Evolutionary conservation across 30 jellyfish, hydroid and myxozoan species (phyloP), one percentile per base, ranked within the genome.

Genomic region (Nemopilema nomurai): DNA sequence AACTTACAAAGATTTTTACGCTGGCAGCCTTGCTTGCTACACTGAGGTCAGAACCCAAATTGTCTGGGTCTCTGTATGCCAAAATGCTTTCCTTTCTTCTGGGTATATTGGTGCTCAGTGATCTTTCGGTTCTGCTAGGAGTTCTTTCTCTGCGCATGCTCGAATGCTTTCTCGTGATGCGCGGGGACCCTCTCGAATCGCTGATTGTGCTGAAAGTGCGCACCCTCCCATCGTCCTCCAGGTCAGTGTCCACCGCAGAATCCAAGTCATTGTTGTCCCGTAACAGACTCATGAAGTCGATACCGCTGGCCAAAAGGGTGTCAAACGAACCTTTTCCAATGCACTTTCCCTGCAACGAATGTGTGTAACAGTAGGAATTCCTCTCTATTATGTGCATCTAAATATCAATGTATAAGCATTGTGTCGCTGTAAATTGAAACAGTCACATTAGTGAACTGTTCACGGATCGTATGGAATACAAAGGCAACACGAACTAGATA

Each of bases 291-390:
- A 86, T 29, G 76, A 92, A 92, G 57, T 92, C 94, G 16, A 92
- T 69, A 6, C 98, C 98, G 6, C 71, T 20, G 22, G 85, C 89
- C 0, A 32, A 28, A 29, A 92, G 86, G 71, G 72, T 79, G 51
- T 80, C 76, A 67, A 67, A 92, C 17, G 96, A 86, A 20, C 98
- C 98, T 53, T 77, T 74, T 31, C 89, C 98, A 20, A 87, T 69
- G 72, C 94, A 67, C 28, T 77, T 81, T 8, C 98, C 98, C 98
- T 92, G 25, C 16, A 77, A 30, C 20, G 50, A 51, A 74, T 22
- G 31, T n/a, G n/a, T n/a, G n/a, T n/a, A n/a, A n/a, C n/a, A n/a
- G n/a, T n/a, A n/a, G n/a, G n/a, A n/a, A n/a, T n/a, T n/a, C n/a
- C n/a, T n/a, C n/a, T n/a, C n/a, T n/a, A n/a, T n/a, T n/a, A n/a